phyloP scores from a whole-genome alignment of 1,140 invertebrate genomes.

The Leptoteleia sp. region DNA sequence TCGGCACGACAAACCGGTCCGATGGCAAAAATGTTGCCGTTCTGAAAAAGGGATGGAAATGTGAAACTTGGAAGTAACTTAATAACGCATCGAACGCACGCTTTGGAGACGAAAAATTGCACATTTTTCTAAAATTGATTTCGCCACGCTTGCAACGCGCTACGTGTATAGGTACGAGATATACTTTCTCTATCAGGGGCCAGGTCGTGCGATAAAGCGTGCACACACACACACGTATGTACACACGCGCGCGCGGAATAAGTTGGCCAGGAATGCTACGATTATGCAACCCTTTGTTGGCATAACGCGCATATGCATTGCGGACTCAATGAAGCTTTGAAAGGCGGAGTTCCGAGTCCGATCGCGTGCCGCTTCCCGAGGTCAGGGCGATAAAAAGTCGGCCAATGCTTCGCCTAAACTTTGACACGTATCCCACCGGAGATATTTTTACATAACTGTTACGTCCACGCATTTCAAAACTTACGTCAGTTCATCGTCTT shows the following conservation, averaged over 20 bases:
- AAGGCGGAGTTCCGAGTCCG: conserved; percentile 54
- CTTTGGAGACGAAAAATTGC: conserved; percentile 36
- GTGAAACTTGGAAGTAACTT: conserved; percentile 42
- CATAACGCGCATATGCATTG: conserved; percentile 61
- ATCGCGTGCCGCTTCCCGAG: conserved; percentile 57
- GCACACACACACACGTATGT: too few relatives aligned
- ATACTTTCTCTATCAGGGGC: conserved; percentile 67
- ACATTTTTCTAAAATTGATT: conserved; percentile 45
- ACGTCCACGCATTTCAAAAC: too few relatives aligned
- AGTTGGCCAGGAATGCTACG: conserved; percentile 67
- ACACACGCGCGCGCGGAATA: too few relatives aligned
- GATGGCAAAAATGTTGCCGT: too few relatives aligned
- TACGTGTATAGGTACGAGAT: conserved; percentile 27
- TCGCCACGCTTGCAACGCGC: conserved; percentile 22
- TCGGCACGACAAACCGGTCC: too few relatives aligned
- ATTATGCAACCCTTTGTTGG: conserved; percentile 76
- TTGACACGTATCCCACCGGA: conserved; percentile 13
- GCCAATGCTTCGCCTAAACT: conserved; percentile 50
- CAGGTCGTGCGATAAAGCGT: conserved; percentile 62
- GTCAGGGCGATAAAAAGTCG: conserved; percentile 64
- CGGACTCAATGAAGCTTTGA: conserved; percentile 48
- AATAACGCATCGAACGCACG: conserved; percentile 20
- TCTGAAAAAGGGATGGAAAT: too few relatives aligned
- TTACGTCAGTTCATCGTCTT: conserved; percentile 1
- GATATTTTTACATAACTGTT: conserved; percentile 6